Base-by-base conservation (phyloP, 2,113 vertebrate species). In the Neopipo cinnamomea region DNA sequence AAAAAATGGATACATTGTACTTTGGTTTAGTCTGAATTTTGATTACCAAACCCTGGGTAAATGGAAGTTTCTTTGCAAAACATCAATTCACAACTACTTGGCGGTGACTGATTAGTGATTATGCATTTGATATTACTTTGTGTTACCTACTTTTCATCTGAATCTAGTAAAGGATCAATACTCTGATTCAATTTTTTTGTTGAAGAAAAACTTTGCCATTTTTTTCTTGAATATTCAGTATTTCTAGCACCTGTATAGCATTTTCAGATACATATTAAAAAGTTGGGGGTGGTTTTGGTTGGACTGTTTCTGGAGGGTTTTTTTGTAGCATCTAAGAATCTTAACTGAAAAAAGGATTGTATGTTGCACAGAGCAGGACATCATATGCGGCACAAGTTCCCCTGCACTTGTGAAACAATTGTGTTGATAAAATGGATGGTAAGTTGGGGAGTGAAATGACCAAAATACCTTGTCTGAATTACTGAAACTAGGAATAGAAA, bases 341-440 rank as follows among this genome's bases (percentile, higher is more conserved):
- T 50, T 52, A n/a, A 46, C 15, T 67, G 13, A 39, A 63, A 18
- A 47, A 67, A 65, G 3, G 11, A 49, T 46, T 0, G 0, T 58
- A 7, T 67, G 33, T 68, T 86, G 18, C 35, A 37, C 24, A 27
- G 47, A 90, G 8, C 24, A 23, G 14, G n/a, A 4, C 53, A 12
- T 8, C 14, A n/a, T 6, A 10, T 20, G 24, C 13, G 52, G 37
- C 79, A n/a, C 8, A 68, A 35, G 21, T 41, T 53, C 13, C 14
- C 6, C 22, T 59, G 37, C 1, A 3, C 37, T 65, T 61, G 5
- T 27, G 23, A 65, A 86, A 27, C n/a, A 76, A 5, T 15, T 68
- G 7, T 65, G 8, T 55, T 81, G 56, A 5, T 70, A 15, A 46
- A 88, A 82, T 6, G 12, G 17, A 5, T 46, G 14, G 5, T 84